phyloP scores from a whole-genome alignment of 2,888 invertebrate species.

The Nemotelus pantherinus region DNA sequence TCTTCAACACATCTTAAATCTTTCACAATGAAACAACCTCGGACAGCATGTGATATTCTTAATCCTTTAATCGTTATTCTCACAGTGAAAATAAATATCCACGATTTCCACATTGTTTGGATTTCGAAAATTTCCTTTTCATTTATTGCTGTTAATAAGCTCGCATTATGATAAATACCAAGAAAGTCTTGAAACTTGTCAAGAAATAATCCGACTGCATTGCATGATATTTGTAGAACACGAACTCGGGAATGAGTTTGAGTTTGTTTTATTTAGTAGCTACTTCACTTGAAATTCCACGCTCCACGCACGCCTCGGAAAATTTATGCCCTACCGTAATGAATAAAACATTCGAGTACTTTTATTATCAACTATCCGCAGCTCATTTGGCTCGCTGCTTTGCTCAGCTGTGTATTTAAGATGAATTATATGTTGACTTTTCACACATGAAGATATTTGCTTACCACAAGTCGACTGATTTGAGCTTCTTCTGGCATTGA shows the following conservation, averaged over 20 bases:
- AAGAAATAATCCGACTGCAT: neutral
- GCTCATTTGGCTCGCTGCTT: no score
- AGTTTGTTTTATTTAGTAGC: slow-evolving; percentile 16
- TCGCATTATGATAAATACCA: neutral
- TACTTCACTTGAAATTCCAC: slow-evolving; percentile 18
- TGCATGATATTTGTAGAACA: slow-evolving; percentile 7
- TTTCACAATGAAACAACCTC: no score
- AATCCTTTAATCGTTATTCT: no score
- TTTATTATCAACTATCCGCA: neutral
- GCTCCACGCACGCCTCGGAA: no score
- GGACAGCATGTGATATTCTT: no score
- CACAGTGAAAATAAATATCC: no score
- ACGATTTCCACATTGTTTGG: no score
- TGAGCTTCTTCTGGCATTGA: neutral
- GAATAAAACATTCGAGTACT: slow-evolving; percentile 23
- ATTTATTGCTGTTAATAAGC: neutral
- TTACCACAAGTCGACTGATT: neutral
- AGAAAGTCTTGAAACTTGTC: neutral
- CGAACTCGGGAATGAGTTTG: slow-evolving; percentile 21
- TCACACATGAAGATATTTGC: slow-evolving; percentile 23
- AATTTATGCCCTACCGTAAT: slow-evolving; percentile 15
- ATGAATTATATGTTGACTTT: slow-evolving; percentile 25
- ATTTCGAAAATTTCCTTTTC: no score
- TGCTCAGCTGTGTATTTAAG: neutral
- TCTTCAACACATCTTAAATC: no score